Evolutionary conservation across 2,113 vertebrate species (phyloP), one percentile per base, ranked within the genome.

Genomic region (Stomatorhinus ivindoensis): DNA sequence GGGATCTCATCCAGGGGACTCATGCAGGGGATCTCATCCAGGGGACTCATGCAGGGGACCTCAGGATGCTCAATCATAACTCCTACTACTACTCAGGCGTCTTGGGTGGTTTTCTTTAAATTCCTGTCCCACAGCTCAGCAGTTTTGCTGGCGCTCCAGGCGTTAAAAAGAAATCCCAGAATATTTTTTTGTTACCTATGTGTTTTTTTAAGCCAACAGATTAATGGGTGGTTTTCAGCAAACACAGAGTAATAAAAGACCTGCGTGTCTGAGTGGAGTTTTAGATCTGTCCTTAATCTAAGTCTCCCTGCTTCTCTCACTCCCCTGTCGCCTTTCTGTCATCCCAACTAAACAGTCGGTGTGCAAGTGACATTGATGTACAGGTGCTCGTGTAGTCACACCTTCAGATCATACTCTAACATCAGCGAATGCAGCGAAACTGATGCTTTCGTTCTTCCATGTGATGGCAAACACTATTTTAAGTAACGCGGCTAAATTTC

Each of bases 31-130:
- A n/a, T n/a, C n/a, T n/a, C n/a, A n/a, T n/a, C n/a, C n/a, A 90
- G 90, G n/a, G 61, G 1, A 90, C 91, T 53, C 89, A 88, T 89
- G 82, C 89, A 87, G 55, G 69, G 48, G 89, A 87, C 90, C 89
- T 15, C 13, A 31, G 51, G 89, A 91, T 65, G 55, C 92, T 91
- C 92, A 69, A 89, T 89, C 82, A 44, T 17, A 47, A 42, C 87
- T 35, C n/a, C 82, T 61, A 7, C 17, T 48, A 31, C 19, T 17
- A 9, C 35, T 19, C 35, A 58, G 73, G 3, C 39, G 86, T 58
- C 39, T n/a, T 47, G 21, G n/a, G 31, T 53, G 44, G 50, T 4
- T 13, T 80, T 61, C 31, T 8, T 3, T 5, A n/a, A 53, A 58
- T 50, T 53, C 50, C 87, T 44, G 7, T 27, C 46, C 48, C 24